Base-by-base conservation (phyloP, 2,888 invertebrate genomes). In the Tetanocera ferruginea region DNA sequence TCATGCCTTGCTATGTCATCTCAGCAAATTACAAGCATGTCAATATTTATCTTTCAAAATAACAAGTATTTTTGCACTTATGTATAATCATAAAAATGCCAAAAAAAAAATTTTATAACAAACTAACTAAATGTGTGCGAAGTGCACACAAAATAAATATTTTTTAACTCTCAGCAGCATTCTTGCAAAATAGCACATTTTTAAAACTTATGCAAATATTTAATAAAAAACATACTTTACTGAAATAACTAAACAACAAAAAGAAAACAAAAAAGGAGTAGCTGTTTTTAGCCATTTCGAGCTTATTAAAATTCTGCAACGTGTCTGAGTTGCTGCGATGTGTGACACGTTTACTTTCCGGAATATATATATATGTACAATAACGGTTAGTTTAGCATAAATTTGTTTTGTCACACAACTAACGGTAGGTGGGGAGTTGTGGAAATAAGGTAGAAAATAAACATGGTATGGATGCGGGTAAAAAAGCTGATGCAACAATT, bases 241-340 rank as follows among this genome's bases (percentile, higher is more conserved):
- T 11, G 25, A 25, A 25, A 11, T 14, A 25, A 28, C 8, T 9
- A 57, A 57, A 52, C 49, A 6, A 6, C 6, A 14, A 6, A 57
- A 57, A 23, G 8, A 57, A 28, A 62, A 17, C 62, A 34, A 64
- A 64, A 8, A 31, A 19, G 0, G 23, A 28, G 64, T 23, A 19
- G 1, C 5, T 23, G 9, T 55, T 71, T 71, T 55, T 17, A 62
- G 73, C 49, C 72, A 73, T 60, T 60, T 62, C n/a, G 28, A 62
- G 73, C 73, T 73, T 60, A 73, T 73, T 73, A 73, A 73, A 73
- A 73, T 73, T 60, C 73, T 62, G 62, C 23, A 62, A 73, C 73
- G 49, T 73, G 73, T 73, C 49, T 73, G 73, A 73, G 49, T 73
- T 73, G 73, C 28, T 73, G 73, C 73, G 25, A 73, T 60, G 73